phyloP scores from a whole-genome alignment of 2,888 invertebrate species.

The Drosophila stalkeri region DNA sequence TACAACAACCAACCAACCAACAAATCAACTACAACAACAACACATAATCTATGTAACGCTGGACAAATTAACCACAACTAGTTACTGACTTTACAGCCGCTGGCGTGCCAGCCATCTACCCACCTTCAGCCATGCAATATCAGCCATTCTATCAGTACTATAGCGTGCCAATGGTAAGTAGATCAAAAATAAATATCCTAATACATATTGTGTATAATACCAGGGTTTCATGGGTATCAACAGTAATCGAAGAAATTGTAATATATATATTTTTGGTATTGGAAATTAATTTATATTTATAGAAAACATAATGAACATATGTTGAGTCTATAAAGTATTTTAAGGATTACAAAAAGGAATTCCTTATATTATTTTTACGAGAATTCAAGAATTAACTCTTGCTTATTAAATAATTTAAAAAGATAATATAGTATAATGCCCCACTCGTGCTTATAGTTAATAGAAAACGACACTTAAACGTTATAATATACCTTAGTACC shows the following conservation, averaged over 20 bases:
- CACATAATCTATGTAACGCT: conserved; percentile 33
- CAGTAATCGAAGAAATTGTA: not conserved
- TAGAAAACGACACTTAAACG: too few species aligned
- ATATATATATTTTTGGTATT: not conserved
- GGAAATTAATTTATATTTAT: not conserved
- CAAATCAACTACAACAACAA: conserved; percentile 32
- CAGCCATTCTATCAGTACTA: conserved; percentile 86
- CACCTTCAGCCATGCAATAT: conserved; percentile 86
- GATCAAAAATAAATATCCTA: not conserved
- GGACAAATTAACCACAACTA: conserved; percentile 72
- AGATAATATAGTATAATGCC: too few species aligned
- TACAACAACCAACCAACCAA: conserved; percentile 38
- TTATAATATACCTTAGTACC: not conserved
- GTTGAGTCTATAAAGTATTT: too few species aligned
- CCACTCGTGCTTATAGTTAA: too few species aligned
- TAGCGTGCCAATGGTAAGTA: conserved; percentile 86
- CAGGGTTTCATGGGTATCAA: too few species aligned
- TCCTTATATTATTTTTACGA: too few species aligned
- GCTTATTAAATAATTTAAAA: too few species aligned
- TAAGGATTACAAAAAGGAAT: too few species aligned
- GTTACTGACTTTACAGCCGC: conserved; percentile 84
- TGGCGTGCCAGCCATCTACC: conserved; percentile 86
- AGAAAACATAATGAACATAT: too few species aligned
- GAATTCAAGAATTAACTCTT: too few species aligned
- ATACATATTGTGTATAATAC: not conserved